Base-by-base conservation (phyloP, 2,797 vertebrate genomes). In the Anguilla obscura region DNA sequence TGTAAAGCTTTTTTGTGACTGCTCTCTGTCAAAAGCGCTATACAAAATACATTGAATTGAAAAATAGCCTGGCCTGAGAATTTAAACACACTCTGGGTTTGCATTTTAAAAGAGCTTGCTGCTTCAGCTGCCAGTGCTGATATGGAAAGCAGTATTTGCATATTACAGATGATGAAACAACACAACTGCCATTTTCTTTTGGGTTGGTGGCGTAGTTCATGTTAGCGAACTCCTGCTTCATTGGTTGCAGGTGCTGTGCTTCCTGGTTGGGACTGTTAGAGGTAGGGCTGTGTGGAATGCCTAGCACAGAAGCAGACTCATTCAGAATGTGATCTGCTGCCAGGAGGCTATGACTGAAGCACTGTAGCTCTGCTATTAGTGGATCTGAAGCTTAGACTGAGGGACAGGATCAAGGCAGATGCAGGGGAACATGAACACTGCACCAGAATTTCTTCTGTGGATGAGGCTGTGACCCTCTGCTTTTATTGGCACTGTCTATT, bases 41-140 rank as follows among this genome's bases (percentile, higher is more conserved):
- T 45, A 45, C 40, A 45, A 45, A 45, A 45, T 45, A 45, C 40
- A 45, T 45, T 45, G 40, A 45, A 45, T 45, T 45, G 40, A 45
- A 45, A 45, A 45, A 45, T 45, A 92, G 91, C 92, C 88, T 87
- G 90, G 88, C 86, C 33, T 88, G 90, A 90, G 86, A 86, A 52
- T 88, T 80, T 87, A 45, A 69, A 90, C 83, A 93, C 92, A 93
- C 91, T 90, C 92, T 66, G 40, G 30, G 45, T 27, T 33, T 86
- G 45, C 27, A 82, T 80, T 80, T 40, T 16, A 40, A 87, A 21
- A 21, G 24, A 27, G 50, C 16, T 56, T 27, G 12, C 58, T 82
- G 79, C 36, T 82, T 58, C 36, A 76, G 18, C 9, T 83, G 82
- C 30, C 30, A 60, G 9, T 82, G 50, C 50, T 74, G 50, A 76